A percentile compares a stretch with the other conserved stretches of the same genome.
Conservation (phyloP, 2,888 invertebrate genomes). For the Phymatocera aterrima region DNA sequence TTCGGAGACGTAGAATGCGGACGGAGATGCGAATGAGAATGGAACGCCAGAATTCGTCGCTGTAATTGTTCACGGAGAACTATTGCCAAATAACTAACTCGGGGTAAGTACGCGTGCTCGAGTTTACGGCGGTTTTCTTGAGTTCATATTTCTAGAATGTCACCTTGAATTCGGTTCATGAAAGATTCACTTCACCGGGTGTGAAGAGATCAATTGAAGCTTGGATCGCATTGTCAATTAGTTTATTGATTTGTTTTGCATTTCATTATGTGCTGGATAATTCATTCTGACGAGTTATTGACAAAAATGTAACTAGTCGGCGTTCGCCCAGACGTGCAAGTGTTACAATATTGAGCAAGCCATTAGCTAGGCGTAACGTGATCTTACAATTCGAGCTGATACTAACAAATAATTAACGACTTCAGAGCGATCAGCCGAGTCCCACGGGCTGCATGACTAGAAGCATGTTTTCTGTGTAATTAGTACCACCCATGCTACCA, state of each 20-base stretch:
- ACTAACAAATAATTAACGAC: slow-evolving; percentile 25
- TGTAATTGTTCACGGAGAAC: slow-evolving; percentile 32
- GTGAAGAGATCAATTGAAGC: slow-evolving; percentile 6
- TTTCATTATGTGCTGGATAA: not conserved
- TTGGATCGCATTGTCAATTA: not conserved
- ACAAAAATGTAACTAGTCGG: not conserved
- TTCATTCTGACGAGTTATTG: not conserved
- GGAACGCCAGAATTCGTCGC: slow-evolving; percentile 21
- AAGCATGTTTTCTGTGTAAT: slow-evolving; percentile 18
- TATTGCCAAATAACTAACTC: slow-evolving; percentile 24
- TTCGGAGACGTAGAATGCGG: not conserved
- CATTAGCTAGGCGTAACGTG: slow-evolving; percentile 6
- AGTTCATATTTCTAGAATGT: slow-evolving; percentile 15
- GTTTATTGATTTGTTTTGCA: not conserved
- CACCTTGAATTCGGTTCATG: not conserved
- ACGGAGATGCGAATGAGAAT: slow-evolving; percentile 43
- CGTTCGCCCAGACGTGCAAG: not conserved
- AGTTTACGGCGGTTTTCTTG: not conserved
- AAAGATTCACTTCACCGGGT: not conserved
- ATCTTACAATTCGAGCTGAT: slow-evolving; percentile 19
- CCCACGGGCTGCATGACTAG: not conserved
- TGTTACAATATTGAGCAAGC: slow-evolving; percentile 22
- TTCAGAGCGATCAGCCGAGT: not conserved
- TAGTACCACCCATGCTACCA: not conserved
- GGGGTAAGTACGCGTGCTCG: not conserved